These are phyloP conservation scores for Drosophila tsacasi DNA, from an alignment of 1,140 invertebrate genomes.

Conservation along the genomic window DNA sequence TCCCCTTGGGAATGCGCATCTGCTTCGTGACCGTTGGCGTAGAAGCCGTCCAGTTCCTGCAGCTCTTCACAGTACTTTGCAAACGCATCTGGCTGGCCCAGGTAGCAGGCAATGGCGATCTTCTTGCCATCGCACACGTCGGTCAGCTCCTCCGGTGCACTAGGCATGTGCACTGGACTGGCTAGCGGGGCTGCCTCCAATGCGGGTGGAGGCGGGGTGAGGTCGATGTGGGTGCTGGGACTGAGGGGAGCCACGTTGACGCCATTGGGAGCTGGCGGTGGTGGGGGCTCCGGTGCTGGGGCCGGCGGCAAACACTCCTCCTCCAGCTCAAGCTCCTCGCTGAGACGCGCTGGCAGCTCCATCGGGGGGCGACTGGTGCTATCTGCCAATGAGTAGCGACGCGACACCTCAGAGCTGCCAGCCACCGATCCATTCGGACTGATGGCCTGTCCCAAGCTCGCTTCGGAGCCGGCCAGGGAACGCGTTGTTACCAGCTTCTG, in stretches of 20 bases:
- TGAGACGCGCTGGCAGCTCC: slow-evolving; percentile 86
- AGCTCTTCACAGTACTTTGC: slow-evolving; percentile 89
- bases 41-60: slow-evolving; percentile 86
- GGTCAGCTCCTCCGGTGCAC: slow-evolving; percentile 88
- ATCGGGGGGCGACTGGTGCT: slow-evolving; percentile 76
- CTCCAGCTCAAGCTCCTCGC: slow-evolving; percentile 86
- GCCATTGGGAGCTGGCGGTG: slow-evolving; percentile 65
- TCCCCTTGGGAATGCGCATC: slow-evolving; percentile 85
- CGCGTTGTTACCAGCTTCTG: slow-evolving; percentile 94
- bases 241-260: slow-evolving; percentile 54
- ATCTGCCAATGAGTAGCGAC: slow-evolving; percentile 85
- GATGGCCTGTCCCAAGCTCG: slow-evolving; percentile 89
- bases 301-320: slow-evolving; percentile 85
- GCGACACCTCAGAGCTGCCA: slow-evolving; percentile 76
- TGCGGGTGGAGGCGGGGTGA: slow-evolving; percentile 82
- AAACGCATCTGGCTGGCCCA: slow-evolving; percentile 93
- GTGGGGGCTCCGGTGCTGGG: slow-evolving; percentile 84
- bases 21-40: slow-evolving; percentile 83
- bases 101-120: slow-evolving; percentile 92
- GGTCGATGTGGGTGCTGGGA: slow-evolving; percentile 80
- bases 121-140: slow-evolving; percentile 94
- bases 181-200: slow-evolving; percentile 64
- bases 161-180: slow-evolving; percentile 77
- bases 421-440: slow-evolving; percentile 86
- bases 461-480: slow-evolving; percentile 92